Evolutionary conservation across 92 coral and sea anemone species (phyloP).

Genomic region (Phymanthus crucifer): DNA sequence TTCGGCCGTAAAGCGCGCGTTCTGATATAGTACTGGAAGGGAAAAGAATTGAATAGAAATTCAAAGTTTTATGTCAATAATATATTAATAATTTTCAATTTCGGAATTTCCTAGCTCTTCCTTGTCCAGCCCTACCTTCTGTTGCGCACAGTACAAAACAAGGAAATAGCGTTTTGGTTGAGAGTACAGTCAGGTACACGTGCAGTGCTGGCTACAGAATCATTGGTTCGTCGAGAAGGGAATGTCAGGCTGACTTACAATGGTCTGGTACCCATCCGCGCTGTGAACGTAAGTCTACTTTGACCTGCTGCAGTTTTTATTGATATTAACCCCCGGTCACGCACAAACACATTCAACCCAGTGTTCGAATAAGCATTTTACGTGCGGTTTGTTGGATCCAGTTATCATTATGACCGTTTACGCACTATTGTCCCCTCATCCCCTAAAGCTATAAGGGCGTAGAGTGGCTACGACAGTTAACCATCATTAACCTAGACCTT

Average conservation of each 20-base stretch:
- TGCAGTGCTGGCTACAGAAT: constrained; percentile 56
- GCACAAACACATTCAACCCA: too few relatives aligned
- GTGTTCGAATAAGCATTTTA: too few relatives aligned
- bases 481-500: too few relatives aligned
- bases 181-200: constrained; percentile 66
- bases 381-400: too few relatives aligned
- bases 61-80: not conserved
- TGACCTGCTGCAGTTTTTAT: too few relatives aligned
- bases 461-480: too few relatives aligned
- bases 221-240: constrained; percentile 44
- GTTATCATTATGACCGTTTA: too few relatives aligned
- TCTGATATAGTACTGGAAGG: too few relatives aligned
- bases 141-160: constrained; percentile 47
- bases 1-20: too few relatives aligned
- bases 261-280: constrained; percentile 73
- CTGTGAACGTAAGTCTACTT: constrained; percentile 72
- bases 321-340: not conserved
- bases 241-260: constrained; percentile 68
- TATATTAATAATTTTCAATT: not conserved
- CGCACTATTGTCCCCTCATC: too few relatives aligned
- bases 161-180: constrained; percentile 39
- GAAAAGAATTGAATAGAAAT: not conserved
- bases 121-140: constrained; percentile 57
- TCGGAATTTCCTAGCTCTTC: constrained; percentile 34
- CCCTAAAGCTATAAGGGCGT: too few relatives aligned